Base-by-base conservation (phyloP, 2,888 invertebrate genomes). In the Apamea anceps region DNA sequence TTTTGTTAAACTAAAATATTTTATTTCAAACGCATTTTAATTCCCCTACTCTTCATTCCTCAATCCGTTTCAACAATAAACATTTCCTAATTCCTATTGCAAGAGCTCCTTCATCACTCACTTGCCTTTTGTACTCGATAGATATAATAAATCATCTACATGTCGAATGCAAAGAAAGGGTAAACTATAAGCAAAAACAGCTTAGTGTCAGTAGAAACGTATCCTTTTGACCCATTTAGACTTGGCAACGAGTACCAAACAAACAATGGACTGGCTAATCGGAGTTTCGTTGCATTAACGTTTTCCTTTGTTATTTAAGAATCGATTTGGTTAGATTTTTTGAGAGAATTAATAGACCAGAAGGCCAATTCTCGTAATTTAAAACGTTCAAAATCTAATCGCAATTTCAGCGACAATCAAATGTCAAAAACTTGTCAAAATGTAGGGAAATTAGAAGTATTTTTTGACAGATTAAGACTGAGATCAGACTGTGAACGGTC, bases 101-200 rank as follows among this genome's bases (percentile, higher is more conserved):
- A 82, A 81, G 66, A 77, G 37, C 25, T 72, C 8, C 62, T 60
- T 75, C 62, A 82, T 81, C 77, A 78, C 73, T 87, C 74, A 75
- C 70, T 85, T 54, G 66, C 42, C n/a, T 70, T 73, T 75, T 37
- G 75, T 72, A 86, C 78, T 83, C 75, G 51, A 79, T 80, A 80
- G 60, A 79, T 80, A 84, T 80, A 86, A 90, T 92, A 90, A 91
- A 92, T 91, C 91, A 92, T 89, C 42, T 18, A 54, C 71, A 71
- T 83, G 88, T 86, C 89, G 75, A 85, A 87, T 87, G 81, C 79
- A 89, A 88, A 85, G 84, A 91, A 88, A 84, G 86, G 82, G 89
- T 79, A 21, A 57, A 87, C 79, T 87, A 82, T 84, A 88, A 78
- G 77, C 73, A 82, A 87, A 84, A 82, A 73, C 77, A 76, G 54